phyloP scores from a whole-genome alignment of 1,140 invertebrate species.

The Rhynchophorus ferrugineus region DNA sequence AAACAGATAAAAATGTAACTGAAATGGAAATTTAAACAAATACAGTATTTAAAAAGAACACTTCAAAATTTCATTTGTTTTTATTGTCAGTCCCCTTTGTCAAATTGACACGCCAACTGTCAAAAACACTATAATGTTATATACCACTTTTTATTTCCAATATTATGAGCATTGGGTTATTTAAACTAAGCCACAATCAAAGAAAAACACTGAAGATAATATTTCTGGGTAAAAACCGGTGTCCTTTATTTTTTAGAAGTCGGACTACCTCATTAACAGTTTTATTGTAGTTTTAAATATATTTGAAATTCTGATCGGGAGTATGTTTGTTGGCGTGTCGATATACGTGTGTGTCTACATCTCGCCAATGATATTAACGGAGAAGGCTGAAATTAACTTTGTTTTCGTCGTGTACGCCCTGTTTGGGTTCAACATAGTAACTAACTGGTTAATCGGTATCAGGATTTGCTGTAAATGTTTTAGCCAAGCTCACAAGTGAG shows the following conservation, averaged over 20 bases:
- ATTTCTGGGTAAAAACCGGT: slow-evolving; percentile 10
- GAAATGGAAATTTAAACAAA: not conserved
- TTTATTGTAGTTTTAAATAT: slow-evolving; percentile 22
- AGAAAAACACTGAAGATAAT: slow-evolving; percentile 16
- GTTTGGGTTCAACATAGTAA: slow-evolving; percentile 33
- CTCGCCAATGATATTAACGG: slow-evolving; percentile 32
- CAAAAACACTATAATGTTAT: not conserved
- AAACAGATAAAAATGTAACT: not conserved
- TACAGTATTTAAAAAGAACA: too few relatives aligned
- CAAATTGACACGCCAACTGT: not conserved
- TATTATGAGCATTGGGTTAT: slow-evolving; percentile 18
- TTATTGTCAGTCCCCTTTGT: too few relatives aligned
- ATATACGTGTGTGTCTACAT: slow-evolving; percentile 32
- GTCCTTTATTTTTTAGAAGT: not conserved
- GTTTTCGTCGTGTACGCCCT: slow-evolving; percentile 35
- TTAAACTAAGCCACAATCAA: slow-evolving; percentile 20
- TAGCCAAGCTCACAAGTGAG: slow-evolving; percentile 35
- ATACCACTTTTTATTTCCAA: not conserved
- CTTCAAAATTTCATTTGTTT: too few relatives aligned
- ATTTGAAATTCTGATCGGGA: slow-evolving; percentile 31
- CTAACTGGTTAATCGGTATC: slow-evolving; percentile 35
- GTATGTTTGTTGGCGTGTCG: slow-evolving; percentile 27
- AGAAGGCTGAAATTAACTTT: slow-evolving; percentile 37
- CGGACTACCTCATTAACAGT: not conserved
- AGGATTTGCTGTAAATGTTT: slow-evolving; percentile 36